phyloP scores from a whole-genome alignment of 1,140 invertebrate species.

The Zaprionus gabonicus region DNA sequence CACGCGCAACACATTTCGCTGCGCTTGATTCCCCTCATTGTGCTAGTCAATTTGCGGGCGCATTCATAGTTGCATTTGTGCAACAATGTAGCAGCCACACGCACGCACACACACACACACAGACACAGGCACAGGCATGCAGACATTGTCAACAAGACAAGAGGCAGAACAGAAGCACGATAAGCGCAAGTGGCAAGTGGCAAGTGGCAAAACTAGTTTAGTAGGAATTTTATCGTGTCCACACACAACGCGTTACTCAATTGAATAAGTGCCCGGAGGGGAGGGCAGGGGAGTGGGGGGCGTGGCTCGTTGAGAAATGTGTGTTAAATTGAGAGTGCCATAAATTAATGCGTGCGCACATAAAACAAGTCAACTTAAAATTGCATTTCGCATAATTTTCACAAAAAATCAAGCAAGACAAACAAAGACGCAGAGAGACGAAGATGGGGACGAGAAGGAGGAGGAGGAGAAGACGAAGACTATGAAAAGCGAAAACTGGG shows the following conservation, averaged over 20 bases:
- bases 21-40: slow-evolving; percentile 53
- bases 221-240: slow-evolving; percentile 60
- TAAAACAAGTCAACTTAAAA: slow-evolving; percentile 62
- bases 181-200: slow-evolving; percentile 25
- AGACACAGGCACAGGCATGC: slow-evolving; percentile 21
- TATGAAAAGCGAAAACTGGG: slow-evolving; percentile 78
- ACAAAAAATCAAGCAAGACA: slow-evolving; percentile 58
- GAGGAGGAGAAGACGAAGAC: slow-evolving; percentile 43
- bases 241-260: slow-evolving; percentile 43
- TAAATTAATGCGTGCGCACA: slow-evolving; percentile 56
- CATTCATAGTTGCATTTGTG: slow-evolving; percentile 33
- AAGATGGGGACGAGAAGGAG: neutral
- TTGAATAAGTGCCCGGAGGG: slow-evolving; percentile 62
- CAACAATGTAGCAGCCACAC: slow-evolving; percentile 43
- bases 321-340: slow-evolving; percentile 43
- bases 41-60: slow-evolving; percentile 43
- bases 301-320: neutral
- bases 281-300: neutral
- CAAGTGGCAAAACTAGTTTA: slow-evolving; percentile 69
- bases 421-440: neutral
- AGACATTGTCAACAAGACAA: slow-evolving; percentile 33
- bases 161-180: slow-evolving; percentile 16
- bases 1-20: slow-evolving; percentile 35
- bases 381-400: slow-evolving; percentile 77
- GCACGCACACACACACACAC: neutral